Evolutionary conservation across 2,888 invertebrate genomes (phyloP).

Genomic region (Argyresthia goedartella): DNA sequence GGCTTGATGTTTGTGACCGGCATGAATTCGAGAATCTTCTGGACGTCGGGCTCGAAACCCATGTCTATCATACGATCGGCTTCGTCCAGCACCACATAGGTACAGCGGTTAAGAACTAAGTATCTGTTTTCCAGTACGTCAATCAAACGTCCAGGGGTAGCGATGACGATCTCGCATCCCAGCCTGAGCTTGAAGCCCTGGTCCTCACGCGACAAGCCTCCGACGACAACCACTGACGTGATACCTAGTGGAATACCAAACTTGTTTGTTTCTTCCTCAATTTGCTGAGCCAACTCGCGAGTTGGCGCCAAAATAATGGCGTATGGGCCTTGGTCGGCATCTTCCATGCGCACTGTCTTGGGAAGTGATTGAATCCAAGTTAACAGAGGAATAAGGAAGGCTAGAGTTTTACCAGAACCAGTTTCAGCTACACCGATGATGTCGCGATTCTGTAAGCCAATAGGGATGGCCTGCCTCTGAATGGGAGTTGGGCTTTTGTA

Average conservation of each 20-base stretch:
- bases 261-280: constrained; percentile 98
- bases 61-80: constrained; percentile 99
- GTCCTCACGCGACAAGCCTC: constrained; percentile 96
- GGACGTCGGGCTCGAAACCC: constrained; percentile 99
- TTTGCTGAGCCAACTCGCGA: constrained; percentile 99
- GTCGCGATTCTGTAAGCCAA: constrained; percentile 93
- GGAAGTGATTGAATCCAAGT: constrained; percentile 99
- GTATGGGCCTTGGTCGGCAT: constrained; percentile 96
- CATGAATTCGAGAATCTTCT: constrained; percentile 97
- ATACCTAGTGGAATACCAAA: constrained; percentile 95
- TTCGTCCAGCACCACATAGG: constrained; percentile 96
- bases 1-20: constrained; percentile 98
- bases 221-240: constrained; percentile 97
- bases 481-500: constrained; percentile 99
- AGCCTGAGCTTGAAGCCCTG: constrained; percentile 96
- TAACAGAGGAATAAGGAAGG: constrained; percentile 96
- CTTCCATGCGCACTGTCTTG: constrained; percentile 92
- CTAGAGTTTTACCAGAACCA: constrained; percentile 98
- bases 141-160: constrained; percentile 98
- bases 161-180: constrained; percentile 99
- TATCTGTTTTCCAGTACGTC: constrained; percentile 99
- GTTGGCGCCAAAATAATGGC: constrained; percentile 99
- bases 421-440: constrained; percentile 99
- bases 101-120: constrained; percentile 95
- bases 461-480: constrained; percentile 99